phyloP scores from a whole-genome alignment of 2,797 vertebrate species.

The Myotis myotis region DNA sequence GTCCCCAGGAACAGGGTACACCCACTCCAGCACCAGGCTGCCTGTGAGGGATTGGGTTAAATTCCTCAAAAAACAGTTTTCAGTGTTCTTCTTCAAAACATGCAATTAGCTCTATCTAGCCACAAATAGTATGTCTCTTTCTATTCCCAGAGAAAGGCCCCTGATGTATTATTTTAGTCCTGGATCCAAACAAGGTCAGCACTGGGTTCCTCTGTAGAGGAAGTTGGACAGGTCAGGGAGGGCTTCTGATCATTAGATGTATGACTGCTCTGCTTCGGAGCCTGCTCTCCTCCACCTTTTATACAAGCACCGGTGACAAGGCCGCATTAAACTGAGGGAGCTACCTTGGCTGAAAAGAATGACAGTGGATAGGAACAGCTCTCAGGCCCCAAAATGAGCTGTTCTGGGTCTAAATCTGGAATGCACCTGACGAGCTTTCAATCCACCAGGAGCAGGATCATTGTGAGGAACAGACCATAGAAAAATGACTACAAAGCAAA shows the following conservation, averaged over 20 bases:
- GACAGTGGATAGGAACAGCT: background rate
- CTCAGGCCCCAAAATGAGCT: background rate
- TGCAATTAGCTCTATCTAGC: background rate
- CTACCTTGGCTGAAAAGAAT: background rate
- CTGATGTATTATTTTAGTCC: background rate
- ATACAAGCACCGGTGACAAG: background rate
- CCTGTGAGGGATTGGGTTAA: background rate
- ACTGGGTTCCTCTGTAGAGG: background rate
- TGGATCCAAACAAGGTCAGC: background rate
- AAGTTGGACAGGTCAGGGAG: background rate
- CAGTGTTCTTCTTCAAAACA: background rate
- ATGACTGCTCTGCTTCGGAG: background rate
- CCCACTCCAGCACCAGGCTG: background rate
- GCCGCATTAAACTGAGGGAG: background rate
- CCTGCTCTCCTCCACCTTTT: background rate
- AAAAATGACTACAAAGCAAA: background rate
- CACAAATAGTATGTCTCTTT: background rate
- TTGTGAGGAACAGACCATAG: background rate
- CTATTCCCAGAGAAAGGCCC: background rate
- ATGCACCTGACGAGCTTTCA: background rate
- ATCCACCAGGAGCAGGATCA: background rate
- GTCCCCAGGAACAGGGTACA: background rate
- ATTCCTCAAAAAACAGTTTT: conserved; percentile 7
- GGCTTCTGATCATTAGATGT: background rate
- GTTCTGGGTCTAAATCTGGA: conserved; percentile 22